Percentiles rank a stretch among this genome's conserved stretches.
Evolutionary conservation across 2,888 invertebrate species (phyloP).

Genomic region (Hipparchia sbordonii): DNA sequence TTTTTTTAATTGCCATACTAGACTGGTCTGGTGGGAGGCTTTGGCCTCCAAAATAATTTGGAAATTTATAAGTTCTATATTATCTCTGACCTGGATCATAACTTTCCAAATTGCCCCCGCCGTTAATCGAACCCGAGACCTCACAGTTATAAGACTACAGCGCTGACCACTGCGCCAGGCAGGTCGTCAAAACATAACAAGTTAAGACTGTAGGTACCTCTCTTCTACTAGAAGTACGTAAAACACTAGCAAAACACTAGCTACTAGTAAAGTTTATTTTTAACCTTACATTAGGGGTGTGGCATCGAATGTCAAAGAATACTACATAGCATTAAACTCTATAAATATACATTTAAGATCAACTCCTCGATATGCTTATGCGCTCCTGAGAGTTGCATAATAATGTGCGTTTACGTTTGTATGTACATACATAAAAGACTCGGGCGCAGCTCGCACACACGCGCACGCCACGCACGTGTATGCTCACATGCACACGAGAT

Average conservation of each 20-base stretch:
- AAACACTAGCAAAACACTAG: background rate
- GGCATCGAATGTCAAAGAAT: constrained; percentile 4
- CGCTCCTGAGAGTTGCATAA: constrained; percentile 67
- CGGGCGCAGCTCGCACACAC: constrained; percentile 55
- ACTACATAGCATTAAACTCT: constrained; percentile 38
- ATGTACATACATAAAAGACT: constrained; percentile 52
- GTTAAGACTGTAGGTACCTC: too few relatives aligned
- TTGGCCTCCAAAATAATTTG: too few relatives aligned
- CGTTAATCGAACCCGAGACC: too few relatives aligned
- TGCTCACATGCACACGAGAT: constrained; percentile 62
- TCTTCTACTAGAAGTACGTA: background rate
- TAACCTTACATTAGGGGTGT: constrained; percentile 2
- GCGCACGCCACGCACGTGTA: constrained; percentile 51
- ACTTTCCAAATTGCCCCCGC: too few relatives aligned
- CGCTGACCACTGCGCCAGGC: too few relatives aligned
- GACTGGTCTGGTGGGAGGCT: too few relatives aligned
- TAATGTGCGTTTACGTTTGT: constrained; percentile 58
- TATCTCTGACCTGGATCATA: too few relatives aligned
- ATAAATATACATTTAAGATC: constrained; percentile 51
- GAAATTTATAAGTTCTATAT: too few relatives aligned
- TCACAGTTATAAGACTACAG: too few relatives aligned
- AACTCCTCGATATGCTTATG: constrained; percentile 58
- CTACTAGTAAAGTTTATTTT: background rate
- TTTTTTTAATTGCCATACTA: too few relatives aligned
- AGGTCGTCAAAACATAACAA: too few relatives aligned